Conservation (phyloP, 2,113 vertebrate genomes). For the Neofelis nebulosa region DNA sequence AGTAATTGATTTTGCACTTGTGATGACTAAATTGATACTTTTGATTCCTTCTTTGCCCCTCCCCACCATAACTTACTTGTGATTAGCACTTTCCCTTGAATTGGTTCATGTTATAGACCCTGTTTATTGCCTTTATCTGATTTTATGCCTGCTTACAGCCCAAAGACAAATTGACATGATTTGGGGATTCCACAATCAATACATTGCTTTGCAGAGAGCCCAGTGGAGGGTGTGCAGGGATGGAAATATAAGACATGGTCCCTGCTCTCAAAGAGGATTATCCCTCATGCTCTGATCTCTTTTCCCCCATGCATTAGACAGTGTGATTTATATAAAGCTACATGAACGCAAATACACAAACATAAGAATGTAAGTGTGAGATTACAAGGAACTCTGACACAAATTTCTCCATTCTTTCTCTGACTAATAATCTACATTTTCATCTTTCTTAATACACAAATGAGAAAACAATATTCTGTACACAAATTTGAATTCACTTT, state of each 20-base stretch:
- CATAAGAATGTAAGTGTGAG: not conserved
- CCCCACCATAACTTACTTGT: conserved; percentile 22
- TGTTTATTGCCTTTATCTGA: not conserved
- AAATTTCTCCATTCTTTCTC: not conserved
- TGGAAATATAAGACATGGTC: not conserved
- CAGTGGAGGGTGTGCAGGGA: not conserved
- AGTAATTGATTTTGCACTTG: not conserved
- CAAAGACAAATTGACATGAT: not conserved
- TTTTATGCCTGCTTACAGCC: not conserved
- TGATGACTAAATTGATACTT: not conserved
- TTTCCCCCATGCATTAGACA: not conserved
- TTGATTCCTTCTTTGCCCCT: not conserved
- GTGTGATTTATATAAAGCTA: not conserved
- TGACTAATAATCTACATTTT: not conserved
- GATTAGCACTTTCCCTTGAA: not conserved
- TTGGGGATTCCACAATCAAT: not conserved
- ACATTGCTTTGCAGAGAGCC: not conserved
- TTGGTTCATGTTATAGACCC: not conserved
- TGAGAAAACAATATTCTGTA: conserved; percentile 60
- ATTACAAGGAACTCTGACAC: conserved; percentile 29
- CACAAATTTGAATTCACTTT: conserved; percentile 56
- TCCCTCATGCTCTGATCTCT: not conserved
- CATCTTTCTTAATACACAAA: conserved; percentile 28
- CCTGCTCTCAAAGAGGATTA: conserved; percentile 18
- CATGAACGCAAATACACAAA: not conserved